Percentiles rank a stretch among this genome's conserved stretches.
phyloP scores from a whole-genome alignment of 2,797 vertebrate genomes.

The Martes flavigula region DNA sequence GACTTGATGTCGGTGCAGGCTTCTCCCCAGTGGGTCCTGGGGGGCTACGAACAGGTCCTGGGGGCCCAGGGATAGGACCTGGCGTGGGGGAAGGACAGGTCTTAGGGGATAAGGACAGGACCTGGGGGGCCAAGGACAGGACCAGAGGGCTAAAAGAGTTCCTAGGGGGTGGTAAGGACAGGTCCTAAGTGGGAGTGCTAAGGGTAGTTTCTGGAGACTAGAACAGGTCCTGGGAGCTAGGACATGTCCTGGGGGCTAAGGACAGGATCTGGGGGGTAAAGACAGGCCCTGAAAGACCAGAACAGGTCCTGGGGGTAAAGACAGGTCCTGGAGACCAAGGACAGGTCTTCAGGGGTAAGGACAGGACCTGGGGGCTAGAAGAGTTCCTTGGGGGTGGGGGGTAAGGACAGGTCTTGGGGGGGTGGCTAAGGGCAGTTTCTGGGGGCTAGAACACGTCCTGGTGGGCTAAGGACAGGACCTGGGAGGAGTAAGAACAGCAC shows the following conservation, averaged over 20 bases:
- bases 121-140: too few relatives aligned
- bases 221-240: too few relatives aligned
- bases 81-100: too few relatives aligned
- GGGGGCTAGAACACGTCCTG: too few relatives aligned
- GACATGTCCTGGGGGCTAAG: too few relatives aligned
- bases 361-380: not conserved
- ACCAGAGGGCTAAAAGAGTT: not conserved
- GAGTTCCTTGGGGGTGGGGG: not conserved
- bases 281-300: too few relatives aligned
- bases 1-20: not conserved
- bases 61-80: rapidly evolving
- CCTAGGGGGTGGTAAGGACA: too few relatives aligned
- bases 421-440: not conserved
- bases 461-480: not conserved
- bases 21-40: not conserved
- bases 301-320: not conserved
- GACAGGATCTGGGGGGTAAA: too few relatives aligned
- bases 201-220: not conserved
- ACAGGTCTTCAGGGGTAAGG: not conserved
- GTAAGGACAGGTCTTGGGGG: too few relatives aligned
- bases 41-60: not conserved
- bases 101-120: rapidly evolving
- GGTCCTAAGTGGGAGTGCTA: not conserved
- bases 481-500: not conserved
- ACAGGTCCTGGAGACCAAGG: not conserved